Evolutionary conservation across 2,888 invertebrate genomes (phyloP), one percentile per base, ranked within the genome.

Genomic region (Drosophila diplacantha): DNA sequence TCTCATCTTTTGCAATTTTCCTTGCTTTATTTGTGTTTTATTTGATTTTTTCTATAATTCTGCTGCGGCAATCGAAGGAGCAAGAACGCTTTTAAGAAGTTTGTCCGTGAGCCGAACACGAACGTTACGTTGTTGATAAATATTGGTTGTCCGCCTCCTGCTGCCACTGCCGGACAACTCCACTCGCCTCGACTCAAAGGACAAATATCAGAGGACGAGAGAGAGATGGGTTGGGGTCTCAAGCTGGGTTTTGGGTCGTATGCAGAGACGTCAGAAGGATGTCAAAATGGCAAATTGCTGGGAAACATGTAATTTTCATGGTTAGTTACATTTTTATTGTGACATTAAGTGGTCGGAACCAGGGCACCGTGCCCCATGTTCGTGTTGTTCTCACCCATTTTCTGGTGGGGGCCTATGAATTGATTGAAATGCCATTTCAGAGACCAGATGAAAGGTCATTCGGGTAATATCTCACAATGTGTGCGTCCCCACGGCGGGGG

Each of bases 321-420:
- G 82, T 84, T 83, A 84, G 83, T 82, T 82, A 82, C 83, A 77
- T 83, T 82, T 84, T 81, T 83, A 84, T 82, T 81, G 83, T 78
- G 83, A 71, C 81, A 78, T 84, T 82, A 82, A 84, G 83, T 83
- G 83, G 74, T 81, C 65, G 51, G 67, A 69, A 29, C 43, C 60
- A 35, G 41, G 51, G 20, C 50, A n/a, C 34, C 20, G 18, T 32
- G 34, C 26, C 29, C 22, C 32, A 20, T 16, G 35, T 60, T 68
- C 41, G 26, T 61, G 59, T 52, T 69, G 55, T 66, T 37, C 44
- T 54, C 61, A 46, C 46, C 44, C 44, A 46, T 46, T 63, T 80
- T 72, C 49, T 16, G 59, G 5, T 61, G 57, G 35, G 38, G 20
- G 74, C 71, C 80, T 65, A 73, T 58, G 69, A 81, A 81, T 79